A percentile compares a stretch with the other conserved stretches of the same genome.
These are phyloP conservation scores for Drosophila obscura DNA, from an alignment of 1,140 invertebrate species.

Conservation along the genomic window DNA sequence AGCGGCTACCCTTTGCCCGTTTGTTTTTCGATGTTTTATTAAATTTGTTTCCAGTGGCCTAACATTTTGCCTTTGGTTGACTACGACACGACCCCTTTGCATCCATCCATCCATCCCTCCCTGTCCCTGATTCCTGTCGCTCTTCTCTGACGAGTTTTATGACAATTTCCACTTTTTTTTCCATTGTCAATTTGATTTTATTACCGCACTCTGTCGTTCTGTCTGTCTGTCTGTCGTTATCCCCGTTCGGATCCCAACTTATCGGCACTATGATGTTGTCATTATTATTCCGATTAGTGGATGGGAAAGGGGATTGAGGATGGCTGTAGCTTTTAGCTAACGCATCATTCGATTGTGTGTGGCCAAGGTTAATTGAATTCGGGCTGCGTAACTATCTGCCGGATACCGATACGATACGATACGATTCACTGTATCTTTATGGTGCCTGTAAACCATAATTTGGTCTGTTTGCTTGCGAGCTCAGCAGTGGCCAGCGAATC, in stretches of 20 bases:
- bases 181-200: constrained; percentile 71
- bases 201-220: constrained; percentile 36
- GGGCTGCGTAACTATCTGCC: constrained; percentile 54
- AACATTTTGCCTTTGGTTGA: constrained; percentile 19
- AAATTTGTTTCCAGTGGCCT: constrained; percentile 79
- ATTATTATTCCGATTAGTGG: constrained; percentile 63
- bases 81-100: neutral
- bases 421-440: constrained; percentile 62
- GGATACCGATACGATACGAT: constrained; percentile 45
- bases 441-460: constrained; percentile 67
- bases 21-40: constrained; percentile 71
- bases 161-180: constrained; percentile 73
- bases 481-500: constrained; percentile 43
- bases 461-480: constrained; percentile 36
- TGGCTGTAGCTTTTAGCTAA: neutral
- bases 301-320: constrained; percentile 7
- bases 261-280: constrained; percentile 54
- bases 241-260: constrained; percentile 29
- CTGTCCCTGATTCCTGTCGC: constrained; percentile 29
- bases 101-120: constrained; percentile 14
- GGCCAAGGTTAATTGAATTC: constrained; percentile 79
- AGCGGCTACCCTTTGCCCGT: constrained; percentile 51
- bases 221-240: constrained; percentile 17
- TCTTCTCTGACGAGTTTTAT: constrained; percentile 47
- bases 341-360: constrained; percentile 20